Evolutionary conservation across 1,140 invertebrate species (phyloP), one percentile per base, ranked within the genome.

Genomic region (Tyrophagus putrescentiae): DNA sequence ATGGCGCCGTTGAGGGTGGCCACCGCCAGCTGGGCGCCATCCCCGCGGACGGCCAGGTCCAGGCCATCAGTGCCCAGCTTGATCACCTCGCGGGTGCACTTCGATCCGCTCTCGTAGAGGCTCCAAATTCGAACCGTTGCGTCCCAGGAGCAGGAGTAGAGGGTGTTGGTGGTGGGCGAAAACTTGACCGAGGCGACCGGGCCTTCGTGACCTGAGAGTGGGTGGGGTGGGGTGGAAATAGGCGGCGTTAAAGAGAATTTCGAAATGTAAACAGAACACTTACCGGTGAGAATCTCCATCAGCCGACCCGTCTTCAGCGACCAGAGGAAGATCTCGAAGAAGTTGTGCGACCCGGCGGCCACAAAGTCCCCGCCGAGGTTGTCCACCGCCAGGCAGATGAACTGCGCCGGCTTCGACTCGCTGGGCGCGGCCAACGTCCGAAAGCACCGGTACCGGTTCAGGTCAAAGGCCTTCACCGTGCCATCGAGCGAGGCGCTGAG

Each of bases 241-340:
- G n/a, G n/a, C n/a, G n/a, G n/a, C n/a, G n/a, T n/a, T n/a, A n/a
- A n/a, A n/a, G n/a, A n/a, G n/a, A n/a, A n/a, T n/a, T n/a, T n/a
- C n/a, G n/a, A n/a, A n/a, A n/a, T n/a, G n/a, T n/a, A n/a, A n/a
- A 45, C 9, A 42, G 13, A 33, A n/a, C 39, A n/a, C 53, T 41
- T 45, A 50, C 44, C 61, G 29, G 62, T 29, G 1, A 64, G 45
- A 33, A 34, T 53, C 75, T 97, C 92, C 27, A 98, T 70, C 0
- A 98, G 74, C 63, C 80, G 80, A 3, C 93, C 93, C 16, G 87
- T 82, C 75, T 95, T 86, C 62, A 98, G 75, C 0, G 88, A 93
- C 93, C 93, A 98, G 0, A 98, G 74, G 76, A 82, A 97, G 64
- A 98, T 85, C 64, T 96, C 87, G 75, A 96, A 98, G 33, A 84